Conservation (phyloP, 2,888 invertebrate genomes). For the Caenorhabditis angaria region DNA sequence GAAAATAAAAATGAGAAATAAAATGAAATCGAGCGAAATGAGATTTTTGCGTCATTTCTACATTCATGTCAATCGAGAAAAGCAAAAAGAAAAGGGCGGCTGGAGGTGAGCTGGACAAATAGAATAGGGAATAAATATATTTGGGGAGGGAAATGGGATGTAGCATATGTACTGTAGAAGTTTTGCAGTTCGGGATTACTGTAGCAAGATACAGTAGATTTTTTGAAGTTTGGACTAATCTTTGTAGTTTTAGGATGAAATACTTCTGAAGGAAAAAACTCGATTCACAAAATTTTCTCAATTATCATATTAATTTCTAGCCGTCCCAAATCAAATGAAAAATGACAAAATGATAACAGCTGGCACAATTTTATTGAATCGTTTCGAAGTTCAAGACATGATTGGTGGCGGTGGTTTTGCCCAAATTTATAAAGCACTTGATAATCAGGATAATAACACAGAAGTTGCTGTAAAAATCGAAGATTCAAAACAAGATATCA, state of each 20-base stretch:
- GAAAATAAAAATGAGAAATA: not conserved
- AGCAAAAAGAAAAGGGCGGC: not conserved
- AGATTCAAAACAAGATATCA: conserved; percentile 11
- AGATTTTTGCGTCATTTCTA: not conserved
- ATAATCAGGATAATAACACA: conserved; percentile 1
- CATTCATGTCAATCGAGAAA: not conserved
- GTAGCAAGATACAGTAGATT: no score
- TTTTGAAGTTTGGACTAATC: no score
- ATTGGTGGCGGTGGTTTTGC: conserved; percentile 51
- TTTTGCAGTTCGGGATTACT: no score
- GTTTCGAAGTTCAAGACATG: conserved; percentile 35
- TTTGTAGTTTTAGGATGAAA: no score
- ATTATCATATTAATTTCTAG: no score
- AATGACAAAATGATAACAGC: conserved; percentile 18
- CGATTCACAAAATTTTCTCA: no score
- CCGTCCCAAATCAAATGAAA: conserved; percentile 35
- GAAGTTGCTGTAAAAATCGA: conserved; percentile 25
- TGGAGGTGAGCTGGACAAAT: not conserved
- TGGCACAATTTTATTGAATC: conserved; percentile 23
- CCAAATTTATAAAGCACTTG: conserved; percentile 34
- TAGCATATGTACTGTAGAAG: no score
- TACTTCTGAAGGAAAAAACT: no score
- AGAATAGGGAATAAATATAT: no score
- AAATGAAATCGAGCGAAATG: no score
- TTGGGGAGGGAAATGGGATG: no score